Base-by-base conservation (phyloP, 2,797 vertebrate species). In the Triplophysa yarkandensis region DNA sequence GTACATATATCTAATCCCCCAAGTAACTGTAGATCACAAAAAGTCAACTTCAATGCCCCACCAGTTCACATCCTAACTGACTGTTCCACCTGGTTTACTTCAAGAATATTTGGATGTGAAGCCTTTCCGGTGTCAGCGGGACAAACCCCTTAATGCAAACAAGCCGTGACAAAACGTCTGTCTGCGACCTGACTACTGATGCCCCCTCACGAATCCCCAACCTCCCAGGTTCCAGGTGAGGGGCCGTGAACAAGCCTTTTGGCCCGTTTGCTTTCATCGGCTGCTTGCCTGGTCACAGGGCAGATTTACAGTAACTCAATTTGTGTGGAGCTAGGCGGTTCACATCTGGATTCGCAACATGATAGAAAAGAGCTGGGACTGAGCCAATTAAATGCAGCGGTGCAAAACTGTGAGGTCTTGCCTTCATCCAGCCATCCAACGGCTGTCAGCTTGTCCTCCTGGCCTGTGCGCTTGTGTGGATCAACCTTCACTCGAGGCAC, bases 281-380 rank as follows among this genome's bases (percentile, higher is more conserved):
- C 27, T 82, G 81, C 82, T 85, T 84, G 79, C 73, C 77, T 77
- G 86, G 85, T 72, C 62, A 77, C 76, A 74, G 80, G 65, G 84
- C 81, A 86, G 84, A 78, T 87, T 80, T 81, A 84, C 79, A 79
- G 79, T 83, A 81, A 81, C 71, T 77, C 43, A 30, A 78, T 83
- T 79, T 88, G 52, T 2, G 75, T 82, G 67, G 72, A 83, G 85
- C 79, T 83, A 80, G 84, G 86, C 52, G 68, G 54, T 79, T 68
- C 88, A 84, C 82, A 90, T 87, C 86, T 88, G 85, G 81, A 77
- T 76, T 61, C 81, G 84, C 68, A 71, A 64, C 71, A 69, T 1
- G 67, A 48, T 77, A 76, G 65, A 60, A 54, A 25, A 44, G 58
- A 68, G 39, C 71, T 64, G 62, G 63, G 43, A 55, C 28, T 21